phyloP scores from a whole-genome alignment of 1,140 invertebrate species.

The Metaphire vulgaris region DNA sequence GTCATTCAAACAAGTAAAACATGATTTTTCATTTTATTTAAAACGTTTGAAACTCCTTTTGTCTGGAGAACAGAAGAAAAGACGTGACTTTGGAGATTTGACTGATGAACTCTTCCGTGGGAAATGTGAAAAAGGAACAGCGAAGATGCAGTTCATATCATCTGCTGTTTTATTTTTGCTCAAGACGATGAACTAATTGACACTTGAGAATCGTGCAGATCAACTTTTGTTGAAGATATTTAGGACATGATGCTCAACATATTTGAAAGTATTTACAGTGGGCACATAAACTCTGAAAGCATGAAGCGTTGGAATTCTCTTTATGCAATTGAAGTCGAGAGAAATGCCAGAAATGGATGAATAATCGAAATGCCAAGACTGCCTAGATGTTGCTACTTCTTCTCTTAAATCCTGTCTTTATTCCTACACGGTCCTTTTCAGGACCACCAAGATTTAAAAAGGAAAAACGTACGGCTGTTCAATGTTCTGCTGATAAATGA shows the following conservation, averaged over 20 bases:
- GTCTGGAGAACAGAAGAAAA: neutral
- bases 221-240: too few relatives aligned
- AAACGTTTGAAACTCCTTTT: neutral
- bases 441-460: neutral
- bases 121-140: neutral
- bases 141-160: too few relatives aligned
- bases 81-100: neutral
- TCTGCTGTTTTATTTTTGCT: too few relatives aligned
- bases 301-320: too few relatives aligned
- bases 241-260: too few relatives aligned
- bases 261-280: too few relatives aligned
- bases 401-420: neutral
- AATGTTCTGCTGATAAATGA: too few relatives aligned
- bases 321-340: too few relatives aligned
- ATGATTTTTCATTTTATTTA: neutral
- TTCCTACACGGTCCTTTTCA: neutral
- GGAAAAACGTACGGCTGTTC: too few relatives aligned
- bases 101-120: neutral
- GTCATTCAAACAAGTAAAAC: neutral
- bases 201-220: too few relatives aligned
- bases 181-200: too few relatives aligned
- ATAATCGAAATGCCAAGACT: neutral
- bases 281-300: too few relatives aligned
- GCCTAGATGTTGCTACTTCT: neutral
- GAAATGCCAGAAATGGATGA: neutral